Evolutionary conservation across 2,113 vertebrate species (phyloP).

Genomic region (Tychaedon coryphoeus): DNA sequence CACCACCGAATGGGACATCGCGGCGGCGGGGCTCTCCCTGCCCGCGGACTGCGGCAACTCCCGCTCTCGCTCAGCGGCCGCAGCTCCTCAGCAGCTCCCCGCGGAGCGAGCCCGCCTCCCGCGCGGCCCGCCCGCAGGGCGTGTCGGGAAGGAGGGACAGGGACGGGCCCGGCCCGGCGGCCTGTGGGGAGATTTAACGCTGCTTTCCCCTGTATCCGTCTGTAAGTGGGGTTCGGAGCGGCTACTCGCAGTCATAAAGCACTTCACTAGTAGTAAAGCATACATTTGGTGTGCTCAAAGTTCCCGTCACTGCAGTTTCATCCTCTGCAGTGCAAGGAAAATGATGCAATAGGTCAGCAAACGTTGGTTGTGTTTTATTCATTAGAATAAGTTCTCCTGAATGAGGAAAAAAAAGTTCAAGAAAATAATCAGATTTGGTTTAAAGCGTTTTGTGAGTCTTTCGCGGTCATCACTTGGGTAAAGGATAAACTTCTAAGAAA

Average conservation of each 20-base stretch:
- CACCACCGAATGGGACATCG: conserved; percentile 87
- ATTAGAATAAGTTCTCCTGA: fast-evolving
- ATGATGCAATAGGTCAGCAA: background rate
- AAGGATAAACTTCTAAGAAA: background rate
- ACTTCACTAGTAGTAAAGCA: background rate
- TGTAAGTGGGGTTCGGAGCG: fast-evolving
- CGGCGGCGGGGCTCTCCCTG: background rate
- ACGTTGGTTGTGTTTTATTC: background rate
- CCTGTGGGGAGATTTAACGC: fast-evolving
- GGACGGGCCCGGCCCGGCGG: fast-evolving
- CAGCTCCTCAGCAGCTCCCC: background rate
- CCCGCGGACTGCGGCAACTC: background rate
- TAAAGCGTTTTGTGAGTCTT: background rate
- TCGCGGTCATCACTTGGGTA: background rate
- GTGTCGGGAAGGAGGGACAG: background rate
- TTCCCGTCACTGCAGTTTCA: fast-evolving
- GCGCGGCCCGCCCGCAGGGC: background rate
- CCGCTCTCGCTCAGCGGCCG: background rate
- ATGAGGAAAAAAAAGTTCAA: background rate
- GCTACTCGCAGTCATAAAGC: fast-evolving
- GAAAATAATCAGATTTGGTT: background rate
- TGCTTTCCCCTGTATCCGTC: fast-evolving
- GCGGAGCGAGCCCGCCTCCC: background rate
- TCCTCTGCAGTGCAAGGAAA: background rate
- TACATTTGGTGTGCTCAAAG: background rate